These are phyloP conservation scores for Fistularia tabacaria DNA, from an alignment of 2,797 vertebrate species.

Conservation along the genomic window DNA sequence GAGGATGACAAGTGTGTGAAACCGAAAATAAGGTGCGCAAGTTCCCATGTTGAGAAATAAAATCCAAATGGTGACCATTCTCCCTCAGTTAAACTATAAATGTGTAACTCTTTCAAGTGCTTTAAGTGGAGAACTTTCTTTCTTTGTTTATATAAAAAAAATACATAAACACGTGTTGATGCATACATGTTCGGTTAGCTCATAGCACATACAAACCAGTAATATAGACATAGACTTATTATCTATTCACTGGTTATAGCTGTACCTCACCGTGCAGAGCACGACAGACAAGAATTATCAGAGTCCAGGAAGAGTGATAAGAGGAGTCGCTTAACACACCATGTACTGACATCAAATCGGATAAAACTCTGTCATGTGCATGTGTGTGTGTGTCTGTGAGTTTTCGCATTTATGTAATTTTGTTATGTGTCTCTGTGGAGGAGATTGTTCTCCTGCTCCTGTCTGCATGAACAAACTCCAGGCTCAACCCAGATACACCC, in stretches of 20 bases:
- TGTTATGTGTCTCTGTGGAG: constrained; percentile 8
- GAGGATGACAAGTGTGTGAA: constrained; percentile 43
- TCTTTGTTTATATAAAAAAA: no score
- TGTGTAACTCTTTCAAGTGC: background rate
- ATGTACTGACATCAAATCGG: constrained; percentile 6
- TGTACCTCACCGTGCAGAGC: constrained; percentile 30
- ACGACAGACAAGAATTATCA: constrained; percentile 48
- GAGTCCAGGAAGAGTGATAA: constrained; percentile 59
- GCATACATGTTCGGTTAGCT: constrained; percentile 29
- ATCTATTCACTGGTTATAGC: constrained; percentile 40
- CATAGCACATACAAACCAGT: constrained; percentile 35
- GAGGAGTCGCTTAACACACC: constrained; percentile 41
- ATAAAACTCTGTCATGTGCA: constrained; percentile 5
- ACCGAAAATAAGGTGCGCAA: background rate
- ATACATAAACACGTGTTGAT: no score
- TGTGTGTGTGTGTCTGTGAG: constrained; percentile 9
- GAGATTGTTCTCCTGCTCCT: constrained; percentile 24
- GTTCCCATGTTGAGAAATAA: no score
- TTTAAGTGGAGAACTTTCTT: background rate
- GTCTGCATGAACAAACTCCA: constrained; percentile 61
- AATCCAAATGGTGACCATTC: no score
- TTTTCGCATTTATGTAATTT: constrained; percentile 43
- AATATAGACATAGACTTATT: constrained; percentile 28
- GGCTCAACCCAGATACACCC: constrained; percentile 60
- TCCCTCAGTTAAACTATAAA: no score